Conservation (phyloP, 2,888 invertebrate species). For the Drosophila anceps region DNA sequence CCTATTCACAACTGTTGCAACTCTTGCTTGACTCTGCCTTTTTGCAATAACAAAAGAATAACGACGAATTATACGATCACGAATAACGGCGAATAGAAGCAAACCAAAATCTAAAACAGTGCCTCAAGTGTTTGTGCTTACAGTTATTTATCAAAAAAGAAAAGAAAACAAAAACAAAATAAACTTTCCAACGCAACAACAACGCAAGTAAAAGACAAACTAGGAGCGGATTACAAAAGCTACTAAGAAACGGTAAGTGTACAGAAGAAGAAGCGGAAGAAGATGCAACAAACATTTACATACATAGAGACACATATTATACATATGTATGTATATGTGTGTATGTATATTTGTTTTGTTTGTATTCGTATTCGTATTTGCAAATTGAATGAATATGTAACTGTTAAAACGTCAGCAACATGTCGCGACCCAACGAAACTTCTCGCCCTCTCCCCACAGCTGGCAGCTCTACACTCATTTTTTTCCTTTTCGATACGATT, state of each 20-base stretch:
- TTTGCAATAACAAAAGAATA: conserved; percentile 45
- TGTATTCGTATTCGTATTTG: background rate
- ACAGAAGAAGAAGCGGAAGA: background rate
- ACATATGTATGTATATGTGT: background rate
- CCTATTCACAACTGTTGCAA: conserved; percentile 46
- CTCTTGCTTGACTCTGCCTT: conserved; percentile 59
- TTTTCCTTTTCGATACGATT: background rate
- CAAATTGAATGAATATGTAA: conserved; percentile 6
- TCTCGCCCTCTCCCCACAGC: conserved; percentile 1
- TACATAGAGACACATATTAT: background rate
- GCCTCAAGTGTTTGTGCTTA: conserved; percentile 51
- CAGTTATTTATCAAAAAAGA: conserved; percentile 41
- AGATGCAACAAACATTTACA: conserved; percentile 4
- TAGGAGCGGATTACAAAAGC: conserved; percentile 64
- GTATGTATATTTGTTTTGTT: background rate
- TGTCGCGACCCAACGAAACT: conserved; percentile 1
- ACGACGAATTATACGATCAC: conserved; percentile 17
- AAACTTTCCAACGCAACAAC: conserved; percentile 9
- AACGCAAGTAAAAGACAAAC: conserved; percentile 18
- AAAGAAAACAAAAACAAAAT: conserved; percentile 1
- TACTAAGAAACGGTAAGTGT: conserved; percentile 69
- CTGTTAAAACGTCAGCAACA: conserved; percentile 3
- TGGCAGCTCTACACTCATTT: background rate
- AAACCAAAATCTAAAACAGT: conserved; percentile 32
- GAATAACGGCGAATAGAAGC: conserved; percentile 28